phyloP scores from a whole-genome alignment of 2,888 invertebrate species.

The Macrostomum cliftonense region DNA sequence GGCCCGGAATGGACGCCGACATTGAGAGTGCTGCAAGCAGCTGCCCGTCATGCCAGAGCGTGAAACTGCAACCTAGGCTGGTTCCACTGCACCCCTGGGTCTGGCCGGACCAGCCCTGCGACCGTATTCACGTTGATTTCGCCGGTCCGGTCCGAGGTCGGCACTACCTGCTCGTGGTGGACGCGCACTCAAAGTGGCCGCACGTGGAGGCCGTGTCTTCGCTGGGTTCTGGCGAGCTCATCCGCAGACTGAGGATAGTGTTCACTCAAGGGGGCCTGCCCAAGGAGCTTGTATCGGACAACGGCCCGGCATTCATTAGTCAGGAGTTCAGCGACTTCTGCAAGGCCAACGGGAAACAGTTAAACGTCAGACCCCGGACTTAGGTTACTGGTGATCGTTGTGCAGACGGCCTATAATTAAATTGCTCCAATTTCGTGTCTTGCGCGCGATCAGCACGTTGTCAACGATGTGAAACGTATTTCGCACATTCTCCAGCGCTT shows the following conservation, averaged over 20 bases:
- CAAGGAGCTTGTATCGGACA: conserved; percentile 22
- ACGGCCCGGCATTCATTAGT: conserved; percentile 21
- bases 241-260: conserved; percentile 14
- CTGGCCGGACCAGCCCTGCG: conserved; percentile 21
- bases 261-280: conserved; percentile 19
- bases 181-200: conserved; percentile 36
- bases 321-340: conserved; percentile 17
- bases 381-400: too few relatives aligned
- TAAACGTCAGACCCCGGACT: too few relatives aligned
- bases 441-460: too few relatives aligned
- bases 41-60: conserved; percentile 14
- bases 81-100: conserved; percentile 20
- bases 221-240: conserved; percentile 13
- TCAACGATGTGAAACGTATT: too few relatives aligned
- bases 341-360: conserved; percentile 13
- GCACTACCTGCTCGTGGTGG: conserved; percentile 29
- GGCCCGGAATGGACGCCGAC: conserved; percentile 13
- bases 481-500: too few relatives aligned
- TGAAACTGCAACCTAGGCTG: conserved; percentile 15
- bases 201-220: conserved; percentile 20
- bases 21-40: conserved; percentile 15
- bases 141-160: conserved; percentile 27
- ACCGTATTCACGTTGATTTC: conserved; percentile 37
- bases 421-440: too few relatives aligned
- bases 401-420: too few relatives aligned